A percentile compares a stretch with the other conserved stretches of the same genome.
phyloP scores from a whole-genome alignment of 2,113 vertebrate species.

The Patagioenas fasciata region DNA sequence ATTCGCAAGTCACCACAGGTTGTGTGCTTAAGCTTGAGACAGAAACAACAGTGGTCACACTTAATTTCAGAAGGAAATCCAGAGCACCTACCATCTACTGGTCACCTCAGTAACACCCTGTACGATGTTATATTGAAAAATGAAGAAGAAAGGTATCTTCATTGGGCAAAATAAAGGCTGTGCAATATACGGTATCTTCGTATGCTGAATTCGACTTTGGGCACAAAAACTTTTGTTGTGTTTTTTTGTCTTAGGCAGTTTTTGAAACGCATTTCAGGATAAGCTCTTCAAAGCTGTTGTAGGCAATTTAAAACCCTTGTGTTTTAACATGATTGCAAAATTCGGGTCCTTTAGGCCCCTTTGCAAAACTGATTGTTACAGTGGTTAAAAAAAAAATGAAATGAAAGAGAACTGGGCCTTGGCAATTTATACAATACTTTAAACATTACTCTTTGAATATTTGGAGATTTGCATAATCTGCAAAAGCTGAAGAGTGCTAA shows the following conservation, averaged over 20 bases:
- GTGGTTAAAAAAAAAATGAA: background rate
- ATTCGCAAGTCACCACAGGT: background rate
- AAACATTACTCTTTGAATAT: background rate
- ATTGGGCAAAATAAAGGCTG: background rate
- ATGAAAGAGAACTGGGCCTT: background rate
- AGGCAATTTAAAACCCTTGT: background rate
- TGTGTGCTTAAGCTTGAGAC: background rate
- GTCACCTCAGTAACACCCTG: background rate
- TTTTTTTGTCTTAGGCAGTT: background rate
- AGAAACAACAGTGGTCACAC: background rate
- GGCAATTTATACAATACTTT: background rate
- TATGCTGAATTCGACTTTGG: background rate
- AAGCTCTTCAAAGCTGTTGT: background rate
- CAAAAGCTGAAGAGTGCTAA: background rate
- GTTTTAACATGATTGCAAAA: background rate
- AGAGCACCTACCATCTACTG: background rate
- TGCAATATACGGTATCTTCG: background rate
- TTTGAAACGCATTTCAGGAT: background rate
- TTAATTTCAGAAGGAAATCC: background rate
- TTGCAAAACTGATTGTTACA: background rate
- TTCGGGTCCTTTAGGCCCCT: background rate
- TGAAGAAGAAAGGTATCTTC: background rate
- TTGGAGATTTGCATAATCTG: background rate
- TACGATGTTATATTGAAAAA: background rate
- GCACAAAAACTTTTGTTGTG: background rate